phyloP scores from a whole-genome alignment of 2,888 invertebrate genomes.

The Laspeyria flexula region DNA sequence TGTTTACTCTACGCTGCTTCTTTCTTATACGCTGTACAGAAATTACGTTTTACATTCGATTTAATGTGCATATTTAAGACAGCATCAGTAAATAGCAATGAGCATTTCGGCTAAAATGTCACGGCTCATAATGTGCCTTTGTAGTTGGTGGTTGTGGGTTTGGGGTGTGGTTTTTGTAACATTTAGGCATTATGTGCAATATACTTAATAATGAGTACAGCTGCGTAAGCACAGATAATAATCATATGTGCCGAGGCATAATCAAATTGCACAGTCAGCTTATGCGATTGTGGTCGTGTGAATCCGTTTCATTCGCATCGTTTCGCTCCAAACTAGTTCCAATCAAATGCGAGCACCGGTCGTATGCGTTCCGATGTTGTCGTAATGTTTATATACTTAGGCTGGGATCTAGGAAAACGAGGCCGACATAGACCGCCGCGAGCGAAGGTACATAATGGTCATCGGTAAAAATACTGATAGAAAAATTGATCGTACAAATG shows the following conservation, averaged over 20 bases:
- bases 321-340: slow-evolving; percentile 36
- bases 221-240: slow-evolving; percentile 57
- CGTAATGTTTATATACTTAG: slow-evolving; percentile 39
- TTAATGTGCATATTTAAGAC: slow-evolving; percentile 28
- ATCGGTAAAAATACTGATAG: slow-evolving; percentile 30
- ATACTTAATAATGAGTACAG: slow-evolving; percentile 50
- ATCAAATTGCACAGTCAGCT: slow-evolving; percentile 45
- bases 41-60: slow-evolving; percentile 28
- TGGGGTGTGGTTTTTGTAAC: slow-evolving; percentile 40
- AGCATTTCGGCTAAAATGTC: slow-evolving; percentile 27
- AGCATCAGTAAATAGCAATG: slow-evolving; percentile 30
- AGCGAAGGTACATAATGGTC: slow-evolving; percentile 22
- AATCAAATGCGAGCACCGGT: slow-evolving; percentile 38
- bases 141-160: too few relatives aligned
- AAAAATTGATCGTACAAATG: slow-evolving; percentile 55
- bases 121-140: slow-evolving; percentile 27
- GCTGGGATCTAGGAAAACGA: slow-evolving; percentile 19
- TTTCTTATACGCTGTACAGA: slow-evolving; percentile 13
- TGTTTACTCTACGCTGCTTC: slow-evolving; percentile 17
- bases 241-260: slow-evolving; percentile 46
- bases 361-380: slow-evolving; percentile 30
- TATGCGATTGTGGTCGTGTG: slow-evolving; percentile 45
- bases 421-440: slow-evolving; percentile 20
- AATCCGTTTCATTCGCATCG: slow-evolving; percentile 41
- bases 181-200: slow-evolving; percentile 44